Percentiles rank a stretch among this genome's conserved stretches.
phyloP scores from a whole-genome alignment of 1,140 invertebrate genomes.

The Drosophila teissieri region DNA sequence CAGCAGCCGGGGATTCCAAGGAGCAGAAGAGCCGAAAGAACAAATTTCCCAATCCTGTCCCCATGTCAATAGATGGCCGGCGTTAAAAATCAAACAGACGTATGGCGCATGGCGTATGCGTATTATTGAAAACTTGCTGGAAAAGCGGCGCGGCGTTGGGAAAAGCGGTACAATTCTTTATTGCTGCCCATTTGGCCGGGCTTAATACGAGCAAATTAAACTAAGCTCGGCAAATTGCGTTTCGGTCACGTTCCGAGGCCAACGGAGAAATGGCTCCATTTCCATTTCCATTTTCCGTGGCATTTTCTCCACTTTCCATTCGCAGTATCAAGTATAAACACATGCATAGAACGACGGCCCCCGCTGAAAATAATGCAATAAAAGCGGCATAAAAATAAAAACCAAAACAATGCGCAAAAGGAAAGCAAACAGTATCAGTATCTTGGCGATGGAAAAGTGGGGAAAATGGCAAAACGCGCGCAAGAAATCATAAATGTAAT shows the following conservation, averaged over 20 bases:
- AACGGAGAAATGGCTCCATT: constrained; percentile 72
- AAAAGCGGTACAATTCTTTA: constrained; percentile 50
- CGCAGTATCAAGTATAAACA: constrained; percentile 71
- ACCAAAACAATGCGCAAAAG: constrained; percentile 36
- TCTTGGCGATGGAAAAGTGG: constrained; percentile 46
- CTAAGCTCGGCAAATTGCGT: constrained; percentile 74
- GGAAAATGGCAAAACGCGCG: constrained; percentile 40
- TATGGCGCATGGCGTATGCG: constrained; percentile 45
- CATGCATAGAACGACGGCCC: constrained; percentile 57
- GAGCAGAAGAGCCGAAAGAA: constrained; percentile 35
- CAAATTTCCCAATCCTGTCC: constrained; percentile 66
- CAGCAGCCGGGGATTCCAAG: constrained; percentile 10
- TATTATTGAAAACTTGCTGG: constrained; percentile 66
- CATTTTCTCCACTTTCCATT: constrained; percentile 35
- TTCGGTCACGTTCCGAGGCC: constrained; percentile 72
- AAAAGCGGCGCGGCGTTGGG: constrained; percentile 7
- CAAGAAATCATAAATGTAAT: constrained; percentile 83
- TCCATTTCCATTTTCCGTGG: constrained; percentile 59
- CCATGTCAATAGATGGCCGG: constrained; percentile 45
- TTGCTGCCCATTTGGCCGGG: constrained; percentile 38
- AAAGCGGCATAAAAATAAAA: constrained; percentile 78
- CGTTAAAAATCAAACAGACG: constrained; percentile 65
- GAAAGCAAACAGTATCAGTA: constrained; percentile 31
- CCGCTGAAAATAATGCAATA: constrained; percentile 80
- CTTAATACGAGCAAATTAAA: constrained; percentile 80